A percentile compares a stretch with the other conserved stretches of the same genome.
Conservation (phyloP, 2,113 vertebrate genomes). For the Irena cyanogastra region DNA sequence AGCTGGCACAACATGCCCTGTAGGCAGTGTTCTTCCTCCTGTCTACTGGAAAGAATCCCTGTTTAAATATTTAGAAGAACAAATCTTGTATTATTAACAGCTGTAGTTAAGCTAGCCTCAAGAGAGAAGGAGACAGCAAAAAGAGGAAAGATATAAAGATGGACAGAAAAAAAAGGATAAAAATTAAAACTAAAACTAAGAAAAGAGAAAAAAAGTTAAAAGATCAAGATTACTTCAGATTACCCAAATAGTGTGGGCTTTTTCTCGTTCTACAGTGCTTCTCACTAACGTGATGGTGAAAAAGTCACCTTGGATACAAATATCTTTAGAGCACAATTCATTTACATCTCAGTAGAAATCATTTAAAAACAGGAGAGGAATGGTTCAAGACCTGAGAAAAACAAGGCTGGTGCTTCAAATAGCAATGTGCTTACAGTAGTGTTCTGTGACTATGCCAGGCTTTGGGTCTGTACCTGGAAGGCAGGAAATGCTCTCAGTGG, state of each 20-base stretch:
- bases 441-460: not conserved
- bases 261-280: not conserved
- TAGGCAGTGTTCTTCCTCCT: constrained; percentile 40
- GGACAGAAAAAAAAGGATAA: not conserved
- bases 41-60: constrained; percentile 57
- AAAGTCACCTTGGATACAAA: not conserved
- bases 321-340: not conserved
- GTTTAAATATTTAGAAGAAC: constrained; percentile 60
- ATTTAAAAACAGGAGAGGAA: not conserved
- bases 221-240: not conserved
- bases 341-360: not conserved
- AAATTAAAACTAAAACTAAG: not conserved
- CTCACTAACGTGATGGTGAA: not conserved
- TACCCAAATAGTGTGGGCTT: not conserved
- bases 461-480: not conserved
- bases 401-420: not conserved
- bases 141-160: not conserved
- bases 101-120: not conserved
- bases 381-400: not conserved
- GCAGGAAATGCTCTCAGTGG: not conserved
- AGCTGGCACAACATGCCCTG: constrained; percentile 22
- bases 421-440: not conserved
- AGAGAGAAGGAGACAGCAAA: not conserved
- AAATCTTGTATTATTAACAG: constrained; percentile 43
- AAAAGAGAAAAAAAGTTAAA: not conserved